A percentile compares a stretch with the other conserved stretches of the same genome.
These are phyloP conservation scores for Clavelina lepadiformis DNA, from an alignment of 23 tunicate genomes.

Conservation along the genomic window DNA sequence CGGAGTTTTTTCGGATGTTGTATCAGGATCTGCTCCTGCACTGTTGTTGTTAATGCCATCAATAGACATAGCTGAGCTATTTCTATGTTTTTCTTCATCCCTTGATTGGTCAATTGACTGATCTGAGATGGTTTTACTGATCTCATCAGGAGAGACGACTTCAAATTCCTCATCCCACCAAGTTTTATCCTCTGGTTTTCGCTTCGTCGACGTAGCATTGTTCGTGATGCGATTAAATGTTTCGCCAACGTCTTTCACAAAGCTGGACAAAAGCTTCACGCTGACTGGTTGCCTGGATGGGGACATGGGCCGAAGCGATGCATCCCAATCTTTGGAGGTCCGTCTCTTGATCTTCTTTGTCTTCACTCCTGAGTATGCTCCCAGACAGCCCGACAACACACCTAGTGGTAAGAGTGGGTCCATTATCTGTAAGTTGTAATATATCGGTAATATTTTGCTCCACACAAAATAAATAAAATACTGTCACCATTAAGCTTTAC, in stretches of 20 bases:
- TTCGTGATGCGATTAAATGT: conserved; percentile 28
- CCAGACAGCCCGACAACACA: conserved; percentile 47
- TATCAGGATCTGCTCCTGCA: background rate
- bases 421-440: conserved; percentile 57
- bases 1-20: background rate
- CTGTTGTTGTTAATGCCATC: background rate
- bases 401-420: conserved; percentile 75
- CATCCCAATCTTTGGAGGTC: background rate
- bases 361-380: conserved; percentile 52
- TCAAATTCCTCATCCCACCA: conserved; percentile 75
- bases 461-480: no score
- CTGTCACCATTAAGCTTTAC: no score
- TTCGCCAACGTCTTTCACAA: conserved; percentile 60
- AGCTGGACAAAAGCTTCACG: conserved; percentile 33
- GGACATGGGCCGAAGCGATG: background rate
- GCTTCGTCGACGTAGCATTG: background rate
- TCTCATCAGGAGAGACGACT: conserved; percentile 10
- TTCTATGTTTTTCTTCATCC: background rate
- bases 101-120: background rate
- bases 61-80: background rate
- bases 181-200: conserved; percentile 6
- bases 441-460: no score
- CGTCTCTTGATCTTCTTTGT: conserved; percentile 27
- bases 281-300: conserved; percentile 25
- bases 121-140: background rate